Conservation (phyloP, 2,888 invertebrate species). For the Saturnia pavonia region DNA sequence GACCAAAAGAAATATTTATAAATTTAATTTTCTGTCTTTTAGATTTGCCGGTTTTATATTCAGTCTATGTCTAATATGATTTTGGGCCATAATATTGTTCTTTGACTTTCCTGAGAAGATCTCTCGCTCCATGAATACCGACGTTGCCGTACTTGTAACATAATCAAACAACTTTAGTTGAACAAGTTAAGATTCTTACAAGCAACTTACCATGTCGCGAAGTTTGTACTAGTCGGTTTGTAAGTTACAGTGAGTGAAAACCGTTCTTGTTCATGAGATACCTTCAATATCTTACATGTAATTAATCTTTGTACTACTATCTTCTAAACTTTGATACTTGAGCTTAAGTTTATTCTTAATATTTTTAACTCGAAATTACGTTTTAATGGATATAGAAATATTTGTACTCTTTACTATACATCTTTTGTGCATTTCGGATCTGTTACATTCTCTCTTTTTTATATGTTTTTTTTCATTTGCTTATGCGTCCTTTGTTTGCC, state of each 20-base stretch:
- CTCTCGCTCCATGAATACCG: slow-evolving; percentile 37
- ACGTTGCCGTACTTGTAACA: slow-evolving; percentile 44
- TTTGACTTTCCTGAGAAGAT: background rate
- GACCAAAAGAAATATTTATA: no score
- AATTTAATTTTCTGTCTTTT: no score
- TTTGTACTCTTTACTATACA: no score
- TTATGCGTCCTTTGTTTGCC: no score
- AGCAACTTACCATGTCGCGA: slow-evolving; percentile 35
- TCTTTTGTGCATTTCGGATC: background rate
- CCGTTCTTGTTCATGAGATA: slow-evolving; percentile 16
- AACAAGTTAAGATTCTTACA: slow-evolving; percentile 37
- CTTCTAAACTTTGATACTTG: background rate
- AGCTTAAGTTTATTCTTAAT: background rate
- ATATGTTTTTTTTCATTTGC: no score
- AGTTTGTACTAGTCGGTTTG: slow-evolving; percentile 30
- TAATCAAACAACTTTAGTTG: slow-evolving; percentile 37
- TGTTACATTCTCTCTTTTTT: no score
- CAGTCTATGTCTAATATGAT: background rate
- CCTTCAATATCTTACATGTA: slow-evolving; percentile 2
- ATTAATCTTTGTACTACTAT: slow-evolving; percentile 2
- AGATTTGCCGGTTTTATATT: no score
- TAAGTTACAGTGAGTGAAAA: slow-evolving; percentile 14
- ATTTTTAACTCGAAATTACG: no score
- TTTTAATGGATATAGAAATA: no score
- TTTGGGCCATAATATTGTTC: background rate